A percentile compares a stretch with the other conserved stretches of the same genome.
Evolutionary conservation across 2,888 invertebrate species (phyloP).

Genomic region (Ferrisia virgata): DNA sequence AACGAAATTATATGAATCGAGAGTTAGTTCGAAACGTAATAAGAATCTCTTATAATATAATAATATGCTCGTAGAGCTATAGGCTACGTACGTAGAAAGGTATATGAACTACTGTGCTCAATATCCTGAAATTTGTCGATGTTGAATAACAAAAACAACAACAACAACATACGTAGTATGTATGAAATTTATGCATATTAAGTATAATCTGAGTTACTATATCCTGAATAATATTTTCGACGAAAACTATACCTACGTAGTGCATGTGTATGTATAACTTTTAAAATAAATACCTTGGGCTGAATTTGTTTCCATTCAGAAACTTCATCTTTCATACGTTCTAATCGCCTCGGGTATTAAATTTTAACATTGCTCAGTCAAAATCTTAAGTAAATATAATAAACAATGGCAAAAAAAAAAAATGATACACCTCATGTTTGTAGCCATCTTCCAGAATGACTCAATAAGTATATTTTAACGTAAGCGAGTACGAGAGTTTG

Average conservation of each 20-base stretch:
- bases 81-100: background rate
- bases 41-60: background rate
- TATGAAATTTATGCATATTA: slow-evolving; percentile 14
- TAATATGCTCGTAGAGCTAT: background rate
- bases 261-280: background rate
- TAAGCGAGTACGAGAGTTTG: too few relatives aligned
- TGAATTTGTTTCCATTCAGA: background rate
- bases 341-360: background rate
- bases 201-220: background rate
- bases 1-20: background rate
- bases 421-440: too few relatives aligned
- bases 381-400: too few relatives aligned
- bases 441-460: too few relatives aligned
- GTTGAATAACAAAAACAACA: too few relatives aligned
- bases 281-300: slow-evolving; percentile 14
- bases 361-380: background rate
- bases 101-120: too few relatives aligned
- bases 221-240: background rate
- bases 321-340: background rate
- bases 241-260: slow-evolving; percentile 5
- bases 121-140: background rate
- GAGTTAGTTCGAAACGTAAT: background rate
- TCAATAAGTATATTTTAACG: too few relatives aligned
- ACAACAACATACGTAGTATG: background rate
- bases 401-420: too few relatives aligned